Conservation (phyloP, 2,113 vertebrate species). For the Chionodraco myersi region DNA sequence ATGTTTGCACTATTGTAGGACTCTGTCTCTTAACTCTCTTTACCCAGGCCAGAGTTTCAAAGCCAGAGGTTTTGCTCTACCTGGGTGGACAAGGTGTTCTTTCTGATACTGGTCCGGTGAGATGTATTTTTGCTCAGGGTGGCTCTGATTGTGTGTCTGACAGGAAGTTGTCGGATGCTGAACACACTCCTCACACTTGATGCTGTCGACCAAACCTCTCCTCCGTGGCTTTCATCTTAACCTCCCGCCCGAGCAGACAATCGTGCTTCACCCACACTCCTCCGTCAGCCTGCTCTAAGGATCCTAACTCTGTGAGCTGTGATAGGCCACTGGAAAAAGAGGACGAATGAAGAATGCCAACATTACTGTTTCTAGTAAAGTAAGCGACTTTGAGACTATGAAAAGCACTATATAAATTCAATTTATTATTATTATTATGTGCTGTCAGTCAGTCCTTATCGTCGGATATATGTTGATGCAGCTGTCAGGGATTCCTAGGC, state of each 20-base stretch:
- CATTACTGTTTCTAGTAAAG: not conserved
- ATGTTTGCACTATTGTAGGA: constrained; percentile 88
- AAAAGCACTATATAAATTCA: no score
- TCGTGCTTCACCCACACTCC: constrained; percentile 51
- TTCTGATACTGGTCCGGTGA: constrained; percentile 44
- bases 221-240: constrained; percentile 43
- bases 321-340: constrained; percentile 30
- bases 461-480: constrained; percentile 2
- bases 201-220: constrained; percentile 76
- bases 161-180: constrained; percentile 45
- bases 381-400: no score
- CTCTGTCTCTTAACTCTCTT: constrained; percentile 54
- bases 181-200: constrained; percentile 67
- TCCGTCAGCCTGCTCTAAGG: constrained; percentile 28
- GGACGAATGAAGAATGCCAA: constrained; percentile 34
- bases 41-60: constrained; percentile 50
- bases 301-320: constrained; percentile 31
- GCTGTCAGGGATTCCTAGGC: constrained; percentile 26
- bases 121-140: constrained; percentile 87
- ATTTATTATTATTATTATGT: not conserved
- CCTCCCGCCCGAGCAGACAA: constrained; percentile 65
- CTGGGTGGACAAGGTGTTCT: constrained; percentile 55
- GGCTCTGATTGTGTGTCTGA: constrained; percentile 69
- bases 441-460: constrained; percentile 15
- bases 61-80: constrained; percentile 22